Base-by-base conservation (phyloP, 2,888 invertebrate species). In the Timema cristinae region DNA sequence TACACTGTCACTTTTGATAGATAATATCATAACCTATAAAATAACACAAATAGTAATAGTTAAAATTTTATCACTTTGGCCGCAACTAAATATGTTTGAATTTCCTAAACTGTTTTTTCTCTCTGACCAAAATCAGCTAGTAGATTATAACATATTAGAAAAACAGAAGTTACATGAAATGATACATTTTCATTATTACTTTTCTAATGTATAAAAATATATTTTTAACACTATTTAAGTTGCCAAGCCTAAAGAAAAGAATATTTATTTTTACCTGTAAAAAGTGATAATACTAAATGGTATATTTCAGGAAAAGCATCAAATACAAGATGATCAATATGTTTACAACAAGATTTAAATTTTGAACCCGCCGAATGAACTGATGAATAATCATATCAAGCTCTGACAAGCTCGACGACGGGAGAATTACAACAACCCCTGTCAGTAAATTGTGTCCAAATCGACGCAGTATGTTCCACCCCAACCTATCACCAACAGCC, bases 341-440 rank as follows among this genome's bases (percentile, higher is more conserved):
- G n/a, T 59, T 75, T 47, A 73, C 72, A 47, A 73, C n/a, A n/a
- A n/a, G n/a, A n/a, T n/a, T n/a, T n/a, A 70, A 48, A 61, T 72
- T 15, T 66, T 74, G 9, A 66, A 68, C 51, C 72, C 73, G 15
- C n/a, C 67, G 13, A 74, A 75, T 67, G 72, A 73, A 70, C 69
- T 51, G 72, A 66, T 10, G 70, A 71, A 68, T 68, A 13, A 71
- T 75, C 2, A 71, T 67, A 49, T 56, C 71, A 10, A 10, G 73
- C 72, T 6, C 32, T 75, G 48, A 70, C 72, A 15, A 73, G 71
- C 15, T 71, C 75, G 47, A 56, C 75, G 47, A 56, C 73, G n/a
- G 76, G 76, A 7, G 51, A 75, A 75, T 15, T 76, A 76, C 61
- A 68, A n/a, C n/a, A n/a, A n/a, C 69, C 59, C 73, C 76, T 50